Evolutionary conservation across 1,140 invertebrate genomes (phyloP).

Genomic region (Hydropsyche tenuis): DNA sequence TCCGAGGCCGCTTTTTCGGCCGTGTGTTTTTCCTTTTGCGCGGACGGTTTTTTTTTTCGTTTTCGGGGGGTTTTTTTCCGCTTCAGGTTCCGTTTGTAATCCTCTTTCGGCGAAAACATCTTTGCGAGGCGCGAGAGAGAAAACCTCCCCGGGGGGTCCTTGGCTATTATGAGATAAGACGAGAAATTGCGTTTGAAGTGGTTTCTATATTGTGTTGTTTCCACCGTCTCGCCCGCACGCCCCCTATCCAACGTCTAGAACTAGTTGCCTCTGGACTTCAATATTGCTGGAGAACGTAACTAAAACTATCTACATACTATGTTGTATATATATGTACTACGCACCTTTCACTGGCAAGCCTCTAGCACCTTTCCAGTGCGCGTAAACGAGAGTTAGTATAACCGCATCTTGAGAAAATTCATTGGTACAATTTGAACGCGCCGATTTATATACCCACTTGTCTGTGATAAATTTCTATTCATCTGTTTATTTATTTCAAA

Average conservation of each 20-base stretch:
- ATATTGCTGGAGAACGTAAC: conserved; percentile 43
- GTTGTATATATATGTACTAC: background rate
- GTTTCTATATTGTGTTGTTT: conserved; percentile 49
- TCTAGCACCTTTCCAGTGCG: too few species aligned
- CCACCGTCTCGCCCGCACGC: conserved; percentile 11
- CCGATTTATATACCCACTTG: too few species aligned
- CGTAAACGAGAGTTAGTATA: too few species aligned
- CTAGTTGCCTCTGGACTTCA: conserved; percentile 42
- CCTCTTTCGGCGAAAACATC: conserved; percentile 24
- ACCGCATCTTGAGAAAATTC: too few species aligned
- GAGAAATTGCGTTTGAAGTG: conserved; percentile 47
- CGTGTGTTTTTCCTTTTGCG: background rate
- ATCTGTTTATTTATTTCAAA: too few species aligned
- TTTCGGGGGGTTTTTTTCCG: background rate
- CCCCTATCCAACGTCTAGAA: background rate
- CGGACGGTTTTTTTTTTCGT: background rate
- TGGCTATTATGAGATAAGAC: conserved; percentile 43
- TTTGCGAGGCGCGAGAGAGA: conserved; percentile 3
- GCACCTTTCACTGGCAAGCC: background rate
- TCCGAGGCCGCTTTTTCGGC: background rate
- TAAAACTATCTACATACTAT: background rate
- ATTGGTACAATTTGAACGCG: too few species aligned
- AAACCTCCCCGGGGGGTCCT: conserved; percentile 31
- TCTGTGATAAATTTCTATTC: too few species aligned
- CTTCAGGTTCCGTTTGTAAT: conserved; percentile 12